Conservation (phyloP, 2,797 vertebrate genomes). For the Micropoecilia bifurca region DNA sequence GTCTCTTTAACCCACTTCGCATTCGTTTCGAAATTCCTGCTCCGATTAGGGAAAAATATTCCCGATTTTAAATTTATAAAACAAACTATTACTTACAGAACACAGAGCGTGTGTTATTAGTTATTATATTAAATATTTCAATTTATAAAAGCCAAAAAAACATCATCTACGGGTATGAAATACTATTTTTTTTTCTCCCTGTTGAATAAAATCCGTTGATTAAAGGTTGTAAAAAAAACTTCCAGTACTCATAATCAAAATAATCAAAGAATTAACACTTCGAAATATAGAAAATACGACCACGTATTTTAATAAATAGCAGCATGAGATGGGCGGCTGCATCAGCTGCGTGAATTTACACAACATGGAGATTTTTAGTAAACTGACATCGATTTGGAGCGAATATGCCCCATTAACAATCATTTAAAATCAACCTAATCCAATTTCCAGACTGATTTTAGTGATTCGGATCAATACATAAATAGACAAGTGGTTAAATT, state of each 20-base stretch:
- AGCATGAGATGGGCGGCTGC: background rate
- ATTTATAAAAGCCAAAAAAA: background rate
- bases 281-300: background rate
- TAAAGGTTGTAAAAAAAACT: background rate
- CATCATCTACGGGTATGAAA: background rate
- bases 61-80: background rate
- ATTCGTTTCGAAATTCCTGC: background rate
- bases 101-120: background rate
- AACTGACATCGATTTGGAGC: background rate
- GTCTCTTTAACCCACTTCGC: background rate
- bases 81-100: background rate
- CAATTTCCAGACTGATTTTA: background rate
- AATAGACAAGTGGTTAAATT: background rate
- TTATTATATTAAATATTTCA: background rate
- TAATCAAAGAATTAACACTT: background rate
- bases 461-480: background rate
- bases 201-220: background rate
- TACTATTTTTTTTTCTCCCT: background rate
- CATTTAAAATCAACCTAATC: background rate
- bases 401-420: background rate
- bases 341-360: background rate
- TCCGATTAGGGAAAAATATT: background rate
- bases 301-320: background rate
- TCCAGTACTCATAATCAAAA: background rate
- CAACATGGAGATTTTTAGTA: fast-evolving